These are phyloP conservation scores for Abramis brama DNA, from an alignment of 2,113 vertebrate genomes.

Conservation along the genomic window DNA sequence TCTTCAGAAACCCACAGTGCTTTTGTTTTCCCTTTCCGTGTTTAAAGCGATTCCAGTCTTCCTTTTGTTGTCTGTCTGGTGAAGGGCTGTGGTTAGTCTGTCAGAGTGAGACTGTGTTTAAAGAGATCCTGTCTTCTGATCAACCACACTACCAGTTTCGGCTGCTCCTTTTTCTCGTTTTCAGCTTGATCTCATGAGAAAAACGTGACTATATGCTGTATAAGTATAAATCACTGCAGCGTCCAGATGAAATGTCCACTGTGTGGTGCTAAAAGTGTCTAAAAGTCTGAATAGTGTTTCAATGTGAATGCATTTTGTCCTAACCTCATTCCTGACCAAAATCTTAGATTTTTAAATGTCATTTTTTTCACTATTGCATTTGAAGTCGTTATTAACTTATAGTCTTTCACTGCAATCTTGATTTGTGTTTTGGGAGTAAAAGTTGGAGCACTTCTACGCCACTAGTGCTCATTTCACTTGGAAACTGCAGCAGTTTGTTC, in stretches of 20 bases:
- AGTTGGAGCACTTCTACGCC: not conserved
- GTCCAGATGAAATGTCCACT: not conserved
- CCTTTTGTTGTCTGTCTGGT: slow-evolving; percentile 11
- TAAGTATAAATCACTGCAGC: not conserved
- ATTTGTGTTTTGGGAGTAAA: not conserved
- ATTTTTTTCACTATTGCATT: too few relatives aligned
- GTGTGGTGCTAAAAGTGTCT: not conserved
- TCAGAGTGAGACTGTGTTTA: slow-evolving; percentile 1
- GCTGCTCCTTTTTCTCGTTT: not conserved
- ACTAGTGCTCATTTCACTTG: not conserved
- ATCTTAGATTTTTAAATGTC: not conserved
- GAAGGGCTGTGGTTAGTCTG: slow-evolving; percentile 18
- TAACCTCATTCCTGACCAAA: not conserved
- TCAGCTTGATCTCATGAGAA: not conserved
- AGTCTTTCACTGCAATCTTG: too few relatives aligned
- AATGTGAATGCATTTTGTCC: not conserved
- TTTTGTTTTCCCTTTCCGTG: not conserved
- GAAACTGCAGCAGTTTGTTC: not conserved
- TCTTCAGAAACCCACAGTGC: not conserved
- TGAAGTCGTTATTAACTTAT: too few relatives aligned
- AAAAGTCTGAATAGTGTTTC: not conserved
- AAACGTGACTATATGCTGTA: not conserved
- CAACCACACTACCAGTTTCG: not conserved
- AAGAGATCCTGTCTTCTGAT: not conserved
- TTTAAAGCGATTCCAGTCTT: not conserved